Evolutionary conservation across 2,888 invertebrate species (phyloP).

Genomic region (Acronicta aceris): DNA sequence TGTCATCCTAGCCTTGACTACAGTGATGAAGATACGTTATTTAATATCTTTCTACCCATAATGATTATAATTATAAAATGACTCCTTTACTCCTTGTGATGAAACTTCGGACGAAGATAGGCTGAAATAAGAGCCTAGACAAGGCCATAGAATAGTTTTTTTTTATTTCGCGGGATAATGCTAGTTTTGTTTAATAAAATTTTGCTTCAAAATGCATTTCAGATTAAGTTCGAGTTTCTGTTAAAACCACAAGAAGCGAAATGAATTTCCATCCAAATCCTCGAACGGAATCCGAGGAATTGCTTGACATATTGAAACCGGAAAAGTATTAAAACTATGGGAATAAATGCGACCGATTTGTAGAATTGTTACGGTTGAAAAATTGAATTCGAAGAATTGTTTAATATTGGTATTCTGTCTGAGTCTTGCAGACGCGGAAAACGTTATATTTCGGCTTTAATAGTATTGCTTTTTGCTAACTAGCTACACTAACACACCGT

Average conservation of each 20-base stretch:
- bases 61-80: no score
- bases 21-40: no score
- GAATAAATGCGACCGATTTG: conserved; percentile 17
- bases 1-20: no score
- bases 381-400: background rate
- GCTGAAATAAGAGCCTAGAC: no score
- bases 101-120: no score
- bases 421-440: no score
- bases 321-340: conserved; percentile 11
- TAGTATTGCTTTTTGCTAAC: no score
- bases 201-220: background rate
- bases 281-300: conserved; percentile 8
- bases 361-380: conserved; percentile 4
- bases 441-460: no score
- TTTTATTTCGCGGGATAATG: background rate
- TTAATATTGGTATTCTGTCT: background rate
- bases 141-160: no score
- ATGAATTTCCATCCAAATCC: conserved; percentile 5
- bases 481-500: no score
- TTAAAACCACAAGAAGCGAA: background rate
- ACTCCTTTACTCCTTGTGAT: no score
- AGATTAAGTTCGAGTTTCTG: conserved; percentile 2
- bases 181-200: background rate
- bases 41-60: no score
- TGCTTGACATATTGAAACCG: conserved; percentile 26